Percentiles rank a stretch among this genome's conserved stretches.
Evolutionary conservation across 2,113 vertebrate genomes (phyloP).

Genomic region (Aix galericulata): DNA sequence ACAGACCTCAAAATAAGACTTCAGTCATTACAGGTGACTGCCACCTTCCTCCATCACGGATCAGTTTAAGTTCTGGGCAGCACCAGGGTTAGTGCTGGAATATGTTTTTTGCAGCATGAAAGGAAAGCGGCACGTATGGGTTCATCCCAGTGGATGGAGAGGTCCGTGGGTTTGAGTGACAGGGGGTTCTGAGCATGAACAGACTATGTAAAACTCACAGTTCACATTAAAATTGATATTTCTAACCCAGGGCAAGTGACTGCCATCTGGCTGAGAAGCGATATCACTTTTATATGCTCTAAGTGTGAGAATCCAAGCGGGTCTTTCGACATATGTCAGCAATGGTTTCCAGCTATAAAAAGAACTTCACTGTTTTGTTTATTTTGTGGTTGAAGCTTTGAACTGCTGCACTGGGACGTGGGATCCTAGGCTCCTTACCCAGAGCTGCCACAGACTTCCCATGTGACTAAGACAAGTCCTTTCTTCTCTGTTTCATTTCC

Average conservation of each 20-base stretch:
- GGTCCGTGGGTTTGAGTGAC: not conserved
- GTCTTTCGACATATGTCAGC: not conserved
- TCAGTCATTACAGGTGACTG: not conserved
- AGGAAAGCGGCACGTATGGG: not conserved
- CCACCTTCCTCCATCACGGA: not conserved
- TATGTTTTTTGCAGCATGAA: not conserved
- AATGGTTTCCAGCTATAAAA: not conserved
- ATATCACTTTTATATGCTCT: accelerated
- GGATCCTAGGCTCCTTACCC: not conserved
- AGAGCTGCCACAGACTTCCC: not conserved
- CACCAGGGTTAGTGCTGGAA: accelerated
- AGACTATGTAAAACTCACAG: accelerated
- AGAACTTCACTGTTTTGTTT: not conserved
- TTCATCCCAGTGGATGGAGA: not conserved
- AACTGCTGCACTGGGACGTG: not conserved
- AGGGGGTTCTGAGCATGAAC: not conserved
- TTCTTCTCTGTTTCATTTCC: constrained; percentile 17
- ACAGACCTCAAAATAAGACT: not conserved
- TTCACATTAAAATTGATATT: not conserved
- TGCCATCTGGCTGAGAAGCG: not conserved
- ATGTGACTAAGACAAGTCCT: not conserved
- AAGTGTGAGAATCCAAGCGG: not conserved
- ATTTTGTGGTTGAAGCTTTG: constrained; percentile 15
- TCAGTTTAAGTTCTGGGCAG: not conserved
- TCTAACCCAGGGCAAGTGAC: not conserved